Evolutionary conservation across 2,797 vertebrate genomes (phyloP), one percentile per base, ranked within the genome.

Genomic region (Silurus aristotelis): DNA sequence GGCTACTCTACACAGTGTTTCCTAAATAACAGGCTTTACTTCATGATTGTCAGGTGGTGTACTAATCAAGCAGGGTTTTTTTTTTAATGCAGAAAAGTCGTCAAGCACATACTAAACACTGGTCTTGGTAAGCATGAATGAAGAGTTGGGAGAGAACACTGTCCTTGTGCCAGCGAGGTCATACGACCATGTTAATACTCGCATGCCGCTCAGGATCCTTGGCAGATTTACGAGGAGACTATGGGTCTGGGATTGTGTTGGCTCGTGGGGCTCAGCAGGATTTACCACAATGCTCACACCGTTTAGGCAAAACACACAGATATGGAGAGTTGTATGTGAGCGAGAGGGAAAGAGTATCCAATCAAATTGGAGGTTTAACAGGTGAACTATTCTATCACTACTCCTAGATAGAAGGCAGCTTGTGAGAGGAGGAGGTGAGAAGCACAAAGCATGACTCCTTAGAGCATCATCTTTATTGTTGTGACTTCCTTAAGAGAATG

Each of bases 191-290:
- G 88, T 91, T 92, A 93, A 91, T 86, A 88, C 86, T 88, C 87
- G 86, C 88, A 90, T 84, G 83, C 88, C 75, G 88, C 90, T 92
- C 79, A 85, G 86, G 89, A 92, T 92, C 88, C 87, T 84, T 79
- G 67, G 79, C 70, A 88, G 92, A 92, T 92, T 93, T 91, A 92
- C 27, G 67, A 82, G 84, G 60, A 86, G 83, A 85, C 90, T 92
- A 88, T 7, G 55, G 60, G 87, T 82, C 86, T 80, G 72, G 84
- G 75, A 84, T 88, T 75, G 68, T 73, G 80, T 86, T 43, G 58
- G 84, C 84, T 89, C 86, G 84, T 84, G 56, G 85, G 87, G 84
- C 88, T 61, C 82, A 81, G 85, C 76, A 15, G 68, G 71, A 83
- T 88, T 91, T 89, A 89, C 2, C 61, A 89, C 80, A 85, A 80